Evolutionary conservation across 2,113 vertebrate species (phyloP).

Genomic region (Pangasianodon hypophthalmus): DNA sequence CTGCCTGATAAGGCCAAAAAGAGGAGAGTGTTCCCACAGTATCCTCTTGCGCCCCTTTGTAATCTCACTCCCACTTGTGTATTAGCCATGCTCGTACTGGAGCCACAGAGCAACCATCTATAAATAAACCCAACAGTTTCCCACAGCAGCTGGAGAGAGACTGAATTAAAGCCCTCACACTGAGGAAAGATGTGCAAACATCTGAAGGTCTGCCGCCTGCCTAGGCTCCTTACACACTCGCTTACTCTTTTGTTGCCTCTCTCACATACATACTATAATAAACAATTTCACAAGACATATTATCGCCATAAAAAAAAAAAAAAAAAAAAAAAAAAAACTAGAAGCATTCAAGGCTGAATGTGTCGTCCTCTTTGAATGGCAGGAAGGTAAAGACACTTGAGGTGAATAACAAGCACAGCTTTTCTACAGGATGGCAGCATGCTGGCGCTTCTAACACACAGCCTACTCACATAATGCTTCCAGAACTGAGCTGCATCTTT

Average conservation of each 20-base stretch:
- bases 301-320: neutral
- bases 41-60: neutral
- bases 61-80: conserved; percentile 23
- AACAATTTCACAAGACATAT: neutral
- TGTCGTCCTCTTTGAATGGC: neutral
- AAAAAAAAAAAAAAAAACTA: neutral
- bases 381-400: neutral
- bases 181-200: conserved; percentile 23
- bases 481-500: conserved; percentile 42
- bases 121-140: conserved; percentile 64
- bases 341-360: neutral
- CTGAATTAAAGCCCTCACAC: conserved; percentile 9
- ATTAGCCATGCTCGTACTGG: neutral
- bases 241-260: neutral
- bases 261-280: neutral
- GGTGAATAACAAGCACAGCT: neutral
- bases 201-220: neutral
- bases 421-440: neutral
- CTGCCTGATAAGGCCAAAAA: conserved; percentile 18
- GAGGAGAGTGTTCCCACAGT: neutral
- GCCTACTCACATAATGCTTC: conserved; percentile 52
- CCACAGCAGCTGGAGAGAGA: conserved; percentile 53
- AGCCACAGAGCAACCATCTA: conserved; percentile 31
- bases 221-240: neutral
- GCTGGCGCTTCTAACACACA: neutral